Conservation (phyloP, 92 coral and sea anemone species). For the Nematostella vectensis region DNA sequence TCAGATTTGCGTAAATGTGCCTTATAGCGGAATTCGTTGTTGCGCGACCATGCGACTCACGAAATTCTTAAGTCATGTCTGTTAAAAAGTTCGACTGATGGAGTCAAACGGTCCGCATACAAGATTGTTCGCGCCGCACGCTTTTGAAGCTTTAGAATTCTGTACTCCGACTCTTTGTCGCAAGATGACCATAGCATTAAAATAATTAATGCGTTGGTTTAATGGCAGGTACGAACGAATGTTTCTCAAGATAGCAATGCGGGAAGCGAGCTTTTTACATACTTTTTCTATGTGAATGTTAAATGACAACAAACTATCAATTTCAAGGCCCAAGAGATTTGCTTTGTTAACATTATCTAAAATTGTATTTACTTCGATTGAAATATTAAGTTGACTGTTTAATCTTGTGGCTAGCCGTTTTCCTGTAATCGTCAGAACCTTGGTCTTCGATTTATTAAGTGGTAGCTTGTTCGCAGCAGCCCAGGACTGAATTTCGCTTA, state of each 20-base stretch:
- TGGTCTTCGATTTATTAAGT: conserved; percentile 37
- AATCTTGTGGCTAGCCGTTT: conserved; percentile 9
- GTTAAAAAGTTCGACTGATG: too few relatives aligned
- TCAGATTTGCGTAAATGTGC: too few relatives aligned
- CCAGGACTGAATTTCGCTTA: conserved; percentile 38
- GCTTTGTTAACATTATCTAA: conserved; percentile 1
- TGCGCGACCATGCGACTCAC: too few relatives aligned
- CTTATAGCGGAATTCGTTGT: too few relatives aligned
- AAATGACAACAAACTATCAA: conserved; percentile 8
- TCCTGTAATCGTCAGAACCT: conserved; percentile 38
- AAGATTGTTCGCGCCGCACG: too few relatives aligned
- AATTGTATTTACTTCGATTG: background rate
- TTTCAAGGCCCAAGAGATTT: conserved; percentile 27
- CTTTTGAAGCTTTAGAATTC: too few relatives aligned
- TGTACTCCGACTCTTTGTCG: too few relatives aligned
- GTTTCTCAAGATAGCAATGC: conserved; percentile 27
- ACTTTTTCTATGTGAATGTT: conserved; percentile 26
- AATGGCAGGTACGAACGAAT: conserved; percentile 22
- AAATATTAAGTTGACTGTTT: background rate
- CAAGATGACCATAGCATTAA: conserved; percentile 25
- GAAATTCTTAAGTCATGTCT: too few relatives aligned
- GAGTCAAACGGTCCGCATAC: too few relatives aligned
- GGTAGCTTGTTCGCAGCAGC: conserved; percentile 41
- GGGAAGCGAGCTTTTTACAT: conserved; percentile 18
- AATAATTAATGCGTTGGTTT: conserved; percentile 15